These are phyloP conservation scores for Euleptes europaea DNA, from an alignment of 2,113 vertebrate genomes.

Conservation along the genomic window DNA sequence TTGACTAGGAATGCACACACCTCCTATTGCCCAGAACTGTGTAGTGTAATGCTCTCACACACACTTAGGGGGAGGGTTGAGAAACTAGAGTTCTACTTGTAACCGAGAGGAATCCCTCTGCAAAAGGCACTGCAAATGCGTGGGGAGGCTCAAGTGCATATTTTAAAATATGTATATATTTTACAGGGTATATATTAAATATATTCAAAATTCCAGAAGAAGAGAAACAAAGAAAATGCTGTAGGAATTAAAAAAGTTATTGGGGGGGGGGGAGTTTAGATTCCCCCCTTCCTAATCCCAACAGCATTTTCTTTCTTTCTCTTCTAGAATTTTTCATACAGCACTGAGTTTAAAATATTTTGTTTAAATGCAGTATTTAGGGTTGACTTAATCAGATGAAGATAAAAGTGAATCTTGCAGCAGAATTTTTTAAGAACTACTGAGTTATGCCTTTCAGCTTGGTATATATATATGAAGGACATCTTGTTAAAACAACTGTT, in stretches of 20 bases:
- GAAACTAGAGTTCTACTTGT: no score
- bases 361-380: slow-evolving; percentile 62
- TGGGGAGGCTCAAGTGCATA: no score
- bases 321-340: slow-evolving; percentile 36
- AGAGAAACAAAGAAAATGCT: not conserved
- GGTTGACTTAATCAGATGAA: slow-evolving; percentile 79
- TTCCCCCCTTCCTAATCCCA: not conserved
- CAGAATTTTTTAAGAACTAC: slow-evolving; percentile 71
- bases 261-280: slow-evolving; percentile 36
- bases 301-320: no score
- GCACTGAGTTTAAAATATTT: slow-evolving; percentile 65
- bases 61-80: no score
- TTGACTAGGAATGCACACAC: no score
- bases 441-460: slow-evolving; percentile 77
- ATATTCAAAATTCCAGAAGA: slow-evolving; percentile 9
- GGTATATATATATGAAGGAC: slow-evolving; percentile 59
- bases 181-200: not conserved
- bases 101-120: no score
- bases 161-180: not conserved
- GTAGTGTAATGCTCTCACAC: no score
- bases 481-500: slow-evolving; percentile 81
- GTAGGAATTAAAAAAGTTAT: slow-evolving; percentile 8
- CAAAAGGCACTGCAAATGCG: no score
- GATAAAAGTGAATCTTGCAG: slow-evolving; percentile 78
- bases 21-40: no score